These are phyloP conservation scores for Malurus elegans DNA, from an alignment of 2,113 vertebrate species.

Conservation along the genomic window DNA sequence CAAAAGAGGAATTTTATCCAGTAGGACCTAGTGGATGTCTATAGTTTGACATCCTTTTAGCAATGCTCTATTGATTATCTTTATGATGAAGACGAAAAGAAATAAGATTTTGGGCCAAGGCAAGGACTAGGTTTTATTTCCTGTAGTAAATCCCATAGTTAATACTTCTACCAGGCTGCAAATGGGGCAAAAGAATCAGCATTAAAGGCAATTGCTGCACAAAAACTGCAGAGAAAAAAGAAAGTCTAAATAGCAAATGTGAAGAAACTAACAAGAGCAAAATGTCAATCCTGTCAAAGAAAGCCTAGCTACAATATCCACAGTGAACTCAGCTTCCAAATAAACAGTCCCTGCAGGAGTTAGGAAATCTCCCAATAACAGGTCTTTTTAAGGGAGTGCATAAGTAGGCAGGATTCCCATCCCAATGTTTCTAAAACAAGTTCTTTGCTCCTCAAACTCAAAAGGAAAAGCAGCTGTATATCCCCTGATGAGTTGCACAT, in stretches of 20 bases:
- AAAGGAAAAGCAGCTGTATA: not conserved
- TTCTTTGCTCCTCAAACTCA: not conserved
- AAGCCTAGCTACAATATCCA: not conserved
- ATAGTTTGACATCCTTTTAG: not conserved
- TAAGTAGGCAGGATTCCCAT: not conserved
- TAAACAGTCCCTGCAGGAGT: not conserved
- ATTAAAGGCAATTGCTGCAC: not conserved
- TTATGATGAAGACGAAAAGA: not conserved
- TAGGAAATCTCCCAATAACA: not conserved
- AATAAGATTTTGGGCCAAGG: not conserved
- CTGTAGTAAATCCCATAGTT: not conserved
- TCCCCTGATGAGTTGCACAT: not conserved
- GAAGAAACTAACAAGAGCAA: not conserved
- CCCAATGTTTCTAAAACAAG: not conserved
- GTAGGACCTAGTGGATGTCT: not conserved
- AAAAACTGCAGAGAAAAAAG: not conserved
- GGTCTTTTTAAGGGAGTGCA: not conserved
- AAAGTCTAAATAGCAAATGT: not conserved
- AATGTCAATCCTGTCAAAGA: not conserved
- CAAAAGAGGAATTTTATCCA: not conserved
- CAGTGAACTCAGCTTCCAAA: not conserved
- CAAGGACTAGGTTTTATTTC: not conserved
- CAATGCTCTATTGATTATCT: not conserved
- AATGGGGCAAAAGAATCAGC: not conserved
- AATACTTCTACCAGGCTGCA: not conserved